Percentiles rank a stretch among this genome's conserved stretches.
These are phyloP conservation scores for Rhabdomys dilectus DNA, from an alignment of 2,113 vertebrate genomes.

Conservation along the genomic window DNA sequence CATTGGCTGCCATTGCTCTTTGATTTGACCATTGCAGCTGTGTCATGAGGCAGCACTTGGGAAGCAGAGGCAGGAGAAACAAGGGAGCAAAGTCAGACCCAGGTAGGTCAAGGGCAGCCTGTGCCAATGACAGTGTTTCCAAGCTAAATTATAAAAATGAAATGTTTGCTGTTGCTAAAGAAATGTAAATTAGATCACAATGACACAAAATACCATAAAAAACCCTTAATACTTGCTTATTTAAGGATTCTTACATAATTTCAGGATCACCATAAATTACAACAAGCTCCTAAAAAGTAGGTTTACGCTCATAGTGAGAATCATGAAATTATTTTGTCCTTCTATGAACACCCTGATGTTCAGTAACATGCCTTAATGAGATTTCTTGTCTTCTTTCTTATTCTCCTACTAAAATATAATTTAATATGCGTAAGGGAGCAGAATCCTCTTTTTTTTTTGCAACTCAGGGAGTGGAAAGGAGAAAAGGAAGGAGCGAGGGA, in stretches of 20 bases:
- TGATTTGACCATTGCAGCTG: neutral
- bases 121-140: neutral
- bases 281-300: neutral
- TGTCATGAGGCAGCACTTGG: neutral
- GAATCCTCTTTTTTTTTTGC: neutral
- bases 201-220: neutral
- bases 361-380: neutral
- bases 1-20: neutral
- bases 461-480: neutral
- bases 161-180: neutral
- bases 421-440: neutral
- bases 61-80: neutral
- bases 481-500: no score
- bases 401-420: neutral
- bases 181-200: slow-evolving; percentile 29
- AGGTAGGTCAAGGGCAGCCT: neutral
- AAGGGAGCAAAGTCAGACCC: neutral
- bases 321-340: neutral
- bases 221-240: neutral
- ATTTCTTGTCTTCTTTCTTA: neutral
- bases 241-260: neutral
- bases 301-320: neutral
- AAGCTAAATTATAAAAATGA: neutral
- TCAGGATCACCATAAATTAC: neutral
- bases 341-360: neutral